Base-by-base conservation (phyloP, 2,888 invertebrate genomes). In the Erebia epiphron region DNA sequence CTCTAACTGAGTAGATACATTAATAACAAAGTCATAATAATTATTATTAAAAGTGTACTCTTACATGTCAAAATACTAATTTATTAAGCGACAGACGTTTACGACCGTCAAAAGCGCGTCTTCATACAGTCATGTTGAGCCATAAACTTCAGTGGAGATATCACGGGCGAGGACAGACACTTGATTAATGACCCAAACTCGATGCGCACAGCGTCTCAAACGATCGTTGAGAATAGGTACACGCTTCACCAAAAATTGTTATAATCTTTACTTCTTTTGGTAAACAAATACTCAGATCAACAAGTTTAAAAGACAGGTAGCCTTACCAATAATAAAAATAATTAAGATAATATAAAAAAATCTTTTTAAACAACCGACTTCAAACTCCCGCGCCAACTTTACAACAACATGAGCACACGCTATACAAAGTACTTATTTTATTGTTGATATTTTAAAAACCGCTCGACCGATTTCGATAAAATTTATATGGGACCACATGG, bases 131-230 rank as follows among this genome's bases (percentile, higher is more conserved):
- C 61, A 35, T 21, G 67, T 60, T 52, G 60, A 81, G 83, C 80
- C 85, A 88, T 88, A 87, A 88, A 87, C 80, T 83, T 83, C 82
- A 82, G 82, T 79, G 78, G 76, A 83, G 81, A 82, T 82, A 84
- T 87, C 85, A 87, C 81, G 75, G 75, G 73, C 79, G 83, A 77
- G 83, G 89, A 88, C 90, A 86, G 79, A 77, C 78, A 74, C 46
- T 82, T 91, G 90, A 91, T 91, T 88, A 87, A 91, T 86, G 90
- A 89, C 81, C 80, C 80, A 80, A 79, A 84, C 86, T 82, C 78
- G 71, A 67, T n/a, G 70, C 73, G 73, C 73, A 76, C 75, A 76
- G 78, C 64, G n/a, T 52, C 41, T 62, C 46, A 62, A 62, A 62
- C 21, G 21, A 49, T 49, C 13, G 46, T 46, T 62, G 49, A 46